Evolutionary conservation across 2,113 vertebrate species (phyloP).

Genomic region (Gopherus evgoodei): DNA sequence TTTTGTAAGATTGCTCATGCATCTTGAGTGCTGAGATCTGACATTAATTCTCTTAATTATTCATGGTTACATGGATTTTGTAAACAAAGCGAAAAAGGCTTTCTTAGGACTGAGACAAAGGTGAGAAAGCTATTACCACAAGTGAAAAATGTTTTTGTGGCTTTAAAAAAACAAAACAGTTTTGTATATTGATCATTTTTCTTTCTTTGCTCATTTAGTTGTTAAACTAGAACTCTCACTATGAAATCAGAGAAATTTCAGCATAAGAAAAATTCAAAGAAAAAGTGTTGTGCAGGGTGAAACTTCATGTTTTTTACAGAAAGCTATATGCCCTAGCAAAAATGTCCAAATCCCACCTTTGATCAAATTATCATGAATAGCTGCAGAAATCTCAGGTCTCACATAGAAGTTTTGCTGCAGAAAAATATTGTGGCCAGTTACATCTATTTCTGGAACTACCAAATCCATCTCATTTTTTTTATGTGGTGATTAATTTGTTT

Average conservation of each 20-base stretch:
- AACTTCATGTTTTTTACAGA: neutral
- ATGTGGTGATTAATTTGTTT: neutral
- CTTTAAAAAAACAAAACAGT: neutral
- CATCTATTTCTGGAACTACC: neutral
- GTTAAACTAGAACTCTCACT: neutral
- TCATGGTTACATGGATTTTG: neutral
- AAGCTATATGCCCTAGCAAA: neutral
- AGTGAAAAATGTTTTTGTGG: neutral
- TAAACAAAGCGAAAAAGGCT: neutral
- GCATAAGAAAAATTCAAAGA: neutral
- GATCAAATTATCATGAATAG: neutral
- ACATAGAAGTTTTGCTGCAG: neutral
- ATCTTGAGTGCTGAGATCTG: neutral
- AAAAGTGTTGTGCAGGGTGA: neutral
- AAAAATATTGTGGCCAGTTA: neutral
- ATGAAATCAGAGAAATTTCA: neutral
- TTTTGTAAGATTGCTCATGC: neutral
- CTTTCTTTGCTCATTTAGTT: neutral
- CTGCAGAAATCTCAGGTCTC: neutral
- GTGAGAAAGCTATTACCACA: neutral
- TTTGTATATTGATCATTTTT: neutral
- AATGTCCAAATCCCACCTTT: neutral
- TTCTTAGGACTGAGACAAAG: neutral
- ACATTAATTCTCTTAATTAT: neutral
- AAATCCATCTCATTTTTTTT: neutral